Conservation (phyloP, 2,888 invertebrate genomes). For the Chymomyza fuscimana region DNA sequence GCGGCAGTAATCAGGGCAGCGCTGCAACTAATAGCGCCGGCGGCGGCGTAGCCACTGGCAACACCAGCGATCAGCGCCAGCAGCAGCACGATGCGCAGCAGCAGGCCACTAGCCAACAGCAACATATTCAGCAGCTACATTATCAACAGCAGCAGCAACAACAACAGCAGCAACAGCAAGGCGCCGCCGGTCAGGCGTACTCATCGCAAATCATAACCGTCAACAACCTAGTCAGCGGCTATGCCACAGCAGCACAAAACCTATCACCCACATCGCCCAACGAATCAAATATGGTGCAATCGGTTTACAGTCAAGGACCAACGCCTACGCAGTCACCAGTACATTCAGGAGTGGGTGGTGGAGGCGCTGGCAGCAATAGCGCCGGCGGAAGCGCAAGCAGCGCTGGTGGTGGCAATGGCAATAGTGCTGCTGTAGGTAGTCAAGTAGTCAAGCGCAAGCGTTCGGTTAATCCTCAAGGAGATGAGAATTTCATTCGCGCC, state of each 20-base stretch:
- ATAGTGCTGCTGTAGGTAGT: slow-evolving; percentile 33
- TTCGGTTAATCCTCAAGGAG: slow-evolving; percentile 89
- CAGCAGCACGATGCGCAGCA: slow-evolving; percentile 55
- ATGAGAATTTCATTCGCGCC: slow-evolving; percentile 90
- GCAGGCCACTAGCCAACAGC: slow-evolving; percentile 54
- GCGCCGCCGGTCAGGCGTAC: slow-evolving; percentile 74
- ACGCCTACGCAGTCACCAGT: slow-evolving; percentile 80
- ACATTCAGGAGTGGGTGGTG: slow-evolving; percentile 69
- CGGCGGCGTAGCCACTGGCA: slow-evolving; percentile 46
- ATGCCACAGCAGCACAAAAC: slow-evolving; percentile 80
- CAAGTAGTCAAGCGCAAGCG: slow-evolving; percentile 84
- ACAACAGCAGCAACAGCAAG: slow-evolving; percentile 71
- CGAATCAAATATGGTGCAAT: slow-evolving; percentile 81
- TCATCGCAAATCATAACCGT: slow-evolving; percentile 80
- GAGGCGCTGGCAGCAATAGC: slow-evolving; percentile 67
- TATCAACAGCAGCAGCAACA: slow-evolving; percentile 68
- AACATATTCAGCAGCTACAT: slow-evolving; percentile 67
- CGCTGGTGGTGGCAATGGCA: slow-evolving; percentile 41
- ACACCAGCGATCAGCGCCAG: slow-evolving; percentile 74
- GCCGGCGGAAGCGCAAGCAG: slow-evolving; percentile 49
- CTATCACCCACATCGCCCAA: slow-evolving; percentile 82
- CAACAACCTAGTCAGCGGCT: slow-evolving; percentile 81
- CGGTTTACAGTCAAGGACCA: slow-evolving; percentile 81
- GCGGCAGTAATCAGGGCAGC: slow-evolving; percentile 73
- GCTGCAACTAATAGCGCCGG: slow-evolving; percentile 70